Base-by-base conservation (phyloP, 2,888 invertebrate genomes). In the Molanna angustata region DNA sequence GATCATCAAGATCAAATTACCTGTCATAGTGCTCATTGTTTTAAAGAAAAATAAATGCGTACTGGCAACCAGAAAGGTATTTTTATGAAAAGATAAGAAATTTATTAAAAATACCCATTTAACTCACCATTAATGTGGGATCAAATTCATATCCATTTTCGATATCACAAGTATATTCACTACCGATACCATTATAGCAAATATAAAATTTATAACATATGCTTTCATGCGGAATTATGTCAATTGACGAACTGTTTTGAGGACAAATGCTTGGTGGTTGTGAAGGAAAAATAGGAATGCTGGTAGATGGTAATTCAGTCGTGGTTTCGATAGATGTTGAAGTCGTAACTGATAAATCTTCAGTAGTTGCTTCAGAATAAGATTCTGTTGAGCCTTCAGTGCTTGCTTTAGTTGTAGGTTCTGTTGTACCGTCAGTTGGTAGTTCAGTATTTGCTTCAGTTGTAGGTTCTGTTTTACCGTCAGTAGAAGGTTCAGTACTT, bases 381-480 rank as follows among this genome's bases (percentile, higher is more conserved):
- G 49, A 20, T 7, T 43, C 44, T 2, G 53, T 49, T 42, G 53
- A 49, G 6, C 37, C 19, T 2, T 53, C 44, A 4, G 52, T 52
- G 6, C 41, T 40, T 4, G 46, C 18, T 11, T 51, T 45, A 16
- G 22, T 49, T 41, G 49, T 41, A 4, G 49, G 14, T 11, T 49
- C 42, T 4, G 49, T 46, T 37, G 52, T 27, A 2, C 40, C 27
- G 9, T 52, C 52, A 4, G 52, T 52, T 32, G 52, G 52, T 18
- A 42, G 17, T 13, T 52, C 47, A 47, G 47, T 52, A 19, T 47
- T 41, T 4, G 52, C 27, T 11, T 41, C 42, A 1, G 52, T 52
- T 31, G 52, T 46, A 17, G 41, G 20, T 1, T 48, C 52, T 3
- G 53, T 53, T 43, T 48, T 42, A 9, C 27, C 37, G 1, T 43